Evolutionary conservation across 1,140 invertebrate genomes (phyloP), one percentile per base, ranked within the genome.

Genomic region (Brachionus rotundiformis): DNA sequence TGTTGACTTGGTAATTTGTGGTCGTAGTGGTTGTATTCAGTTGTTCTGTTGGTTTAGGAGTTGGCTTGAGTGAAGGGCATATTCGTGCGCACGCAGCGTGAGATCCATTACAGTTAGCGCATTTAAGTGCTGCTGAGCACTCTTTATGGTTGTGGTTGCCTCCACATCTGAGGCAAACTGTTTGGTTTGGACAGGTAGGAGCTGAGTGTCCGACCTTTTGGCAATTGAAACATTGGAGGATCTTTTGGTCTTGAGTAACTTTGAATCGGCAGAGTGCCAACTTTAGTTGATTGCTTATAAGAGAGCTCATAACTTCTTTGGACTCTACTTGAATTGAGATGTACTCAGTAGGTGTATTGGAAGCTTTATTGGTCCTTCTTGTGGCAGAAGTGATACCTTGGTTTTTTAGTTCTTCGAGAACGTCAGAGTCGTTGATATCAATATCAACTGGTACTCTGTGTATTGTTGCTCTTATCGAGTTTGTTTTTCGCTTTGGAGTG

Each of bases 211-310:
- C 44, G 33, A 77, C n/a, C 13, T 47, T 29, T 77, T 77, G 73
- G 23, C 73, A 77, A 54, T 77, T 77, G 19, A 0, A 36, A 8
- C 73, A 77, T 77, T 77, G 73, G 27, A 68, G 1, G 23, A 68
- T 68, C 65, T 77, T 47, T 49, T 49, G 27, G 25, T 77, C 33
- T 59, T 25, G 11, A 16, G 39, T 16, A 5, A 33, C 19, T 44
- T 59, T 77, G 27, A 8, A 49, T 27, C n/a, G 25, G 13, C 29
- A 68, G n/a, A 68, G 16, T 29, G 29, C 63, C 13, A 68, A 13
- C 6, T 6, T 68, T n/a, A 68, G 63, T 1, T 68, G 29, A 23
- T 68, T 39, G 23, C 2, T 10, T 31, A 68, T 0, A 49, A 49
- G 47, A 3, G 16, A 49, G 47, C 16, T 49, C 47, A 49, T 49